Evolutionary conservation across 2,113 vertebrate genomes (phyloP).

Genomic region (Ciconia maguari): DNA sequence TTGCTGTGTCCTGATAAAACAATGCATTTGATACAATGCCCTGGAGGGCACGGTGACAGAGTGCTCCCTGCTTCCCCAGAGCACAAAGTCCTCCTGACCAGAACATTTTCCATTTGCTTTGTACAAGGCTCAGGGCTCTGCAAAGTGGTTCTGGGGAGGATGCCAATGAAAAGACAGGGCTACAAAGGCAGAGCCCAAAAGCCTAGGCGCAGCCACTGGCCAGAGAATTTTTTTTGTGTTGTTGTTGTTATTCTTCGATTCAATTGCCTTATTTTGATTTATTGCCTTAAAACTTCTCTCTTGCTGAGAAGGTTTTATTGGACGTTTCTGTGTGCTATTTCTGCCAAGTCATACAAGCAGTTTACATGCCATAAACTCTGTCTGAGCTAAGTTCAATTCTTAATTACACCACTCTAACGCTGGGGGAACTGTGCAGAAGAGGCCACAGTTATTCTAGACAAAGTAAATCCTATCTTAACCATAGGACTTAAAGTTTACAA

Average conservation of each 20-base stretch:
- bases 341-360: constrained; percentile 12
- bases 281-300: background rate
- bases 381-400: background rate
- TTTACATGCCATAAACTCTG: background rate
- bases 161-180: background rate
- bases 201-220: background rate
- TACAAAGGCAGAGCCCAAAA: background rate
- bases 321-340: background rate
- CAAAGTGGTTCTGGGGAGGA: background rate
- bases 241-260: background rate
- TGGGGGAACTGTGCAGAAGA: background rate
- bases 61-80: background rate
- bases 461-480: background rate
- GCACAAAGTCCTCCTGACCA: background rate
- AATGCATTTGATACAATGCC: background rate
- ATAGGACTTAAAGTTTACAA: constrained; percentile 28
- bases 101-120: background rate
- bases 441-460: constrained; percentile 12
- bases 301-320: background rate
- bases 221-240: background rate
- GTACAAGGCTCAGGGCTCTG: background rate
- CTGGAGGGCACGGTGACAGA: background rate
- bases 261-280: background rate
- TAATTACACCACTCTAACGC: background rate
- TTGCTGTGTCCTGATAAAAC: background rate